These are phyloP conservation scores for Nothobranchius kuhntae DNA, from an alignment of 2,113 vertebrate species.

Conservation along the genomic window DNA sequence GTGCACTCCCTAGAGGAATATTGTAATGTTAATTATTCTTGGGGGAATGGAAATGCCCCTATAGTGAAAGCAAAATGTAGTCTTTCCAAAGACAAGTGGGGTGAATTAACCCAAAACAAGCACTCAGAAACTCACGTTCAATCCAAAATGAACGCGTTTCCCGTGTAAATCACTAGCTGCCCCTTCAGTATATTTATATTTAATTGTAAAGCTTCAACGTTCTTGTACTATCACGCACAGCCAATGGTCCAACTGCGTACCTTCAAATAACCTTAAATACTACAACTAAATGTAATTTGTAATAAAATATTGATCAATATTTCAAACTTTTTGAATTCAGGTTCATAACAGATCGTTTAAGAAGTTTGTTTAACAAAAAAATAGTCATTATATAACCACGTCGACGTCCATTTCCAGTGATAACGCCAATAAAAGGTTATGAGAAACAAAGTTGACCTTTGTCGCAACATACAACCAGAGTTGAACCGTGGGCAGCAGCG, in stretches of 20 bases:
- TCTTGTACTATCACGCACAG: background rate
- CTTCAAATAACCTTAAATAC: background rate
- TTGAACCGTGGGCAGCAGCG: constrained; percentile 13
- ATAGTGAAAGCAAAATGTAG: background rate
- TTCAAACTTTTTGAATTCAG: no score
- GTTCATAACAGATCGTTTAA: no score
- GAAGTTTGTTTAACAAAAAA: background rate
- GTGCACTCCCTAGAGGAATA: background rate
- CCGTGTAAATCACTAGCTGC: background rate
- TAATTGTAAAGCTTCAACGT: constrained; percentile 1
- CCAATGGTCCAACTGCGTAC: no score
- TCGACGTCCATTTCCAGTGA: background rate
- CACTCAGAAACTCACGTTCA: background rate
- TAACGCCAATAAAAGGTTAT: background rate
- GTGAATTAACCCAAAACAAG: background rate
- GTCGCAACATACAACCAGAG: constrained; percentile 26
- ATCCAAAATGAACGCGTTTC: no score
- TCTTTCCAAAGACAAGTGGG: background rate
- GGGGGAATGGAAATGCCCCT: background rate
- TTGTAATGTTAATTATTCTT: constrained; percentile 1
- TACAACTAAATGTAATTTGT: no score
- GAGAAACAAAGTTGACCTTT: constrained; percentile 36
- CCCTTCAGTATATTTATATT: background rate
- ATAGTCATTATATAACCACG: background rate
- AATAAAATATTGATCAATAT: no score